phyloP scores from a whole-genome alignment of 30 jellyfish, hydroid and myxozoan genomes.

The Sanderia malayensis region DNA sequence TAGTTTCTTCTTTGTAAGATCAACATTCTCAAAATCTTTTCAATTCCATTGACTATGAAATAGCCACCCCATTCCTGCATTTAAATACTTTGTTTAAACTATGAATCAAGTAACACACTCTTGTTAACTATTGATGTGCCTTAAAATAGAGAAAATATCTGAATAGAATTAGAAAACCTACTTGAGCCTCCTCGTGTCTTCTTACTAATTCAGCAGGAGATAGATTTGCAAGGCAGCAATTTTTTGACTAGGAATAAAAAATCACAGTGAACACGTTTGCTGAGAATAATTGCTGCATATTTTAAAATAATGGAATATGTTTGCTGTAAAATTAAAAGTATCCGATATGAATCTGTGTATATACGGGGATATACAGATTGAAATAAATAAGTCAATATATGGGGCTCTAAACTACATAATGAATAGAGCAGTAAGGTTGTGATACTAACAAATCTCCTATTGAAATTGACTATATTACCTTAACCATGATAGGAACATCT shows the following conservation, averaged over 20 bases:
- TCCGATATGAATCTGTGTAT: slow-evolving; percentile 1
- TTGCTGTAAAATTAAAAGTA: no score
- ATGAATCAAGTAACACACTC: no score
- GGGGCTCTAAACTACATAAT: neutral
- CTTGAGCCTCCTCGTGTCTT: slow-evolving; percentile 97
- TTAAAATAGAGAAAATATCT: no score
- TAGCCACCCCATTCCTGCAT: slow-evolving; percentile 87
- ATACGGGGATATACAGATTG: neutral
- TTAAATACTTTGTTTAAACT: no score
- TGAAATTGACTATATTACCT: slow-evolving; percentile 32
- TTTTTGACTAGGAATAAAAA: slow-evolving; percentile 83
- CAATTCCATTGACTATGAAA: slow-evolving; percentile 92
- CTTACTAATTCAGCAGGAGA: slow-evolving; percentile 71
- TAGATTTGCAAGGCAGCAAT: slow-evolving; percentile 76
- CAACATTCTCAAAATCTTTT: slow-evolving; percentile 83
- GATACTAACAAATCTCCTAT: neutral
- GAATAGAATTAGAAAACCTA: neutral
- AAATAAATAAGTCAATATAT: neutral
- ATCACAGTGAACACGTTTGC: no score
- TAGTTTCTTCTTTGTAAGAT: slow-evolving; percentile 90
- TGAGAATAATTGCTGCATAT: no score
- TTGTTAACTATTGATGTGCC: no score
- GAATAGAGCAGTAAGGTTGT: neutral
- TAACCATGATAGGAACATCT: slow-evolving; percentile 94
- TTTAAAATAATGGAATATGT: no score